These are phyloP conservation scores for Campoletis sonorensis DNA, from an alignment of 1,140 invertebrate species.

Conservation along the genomic window DNA sequence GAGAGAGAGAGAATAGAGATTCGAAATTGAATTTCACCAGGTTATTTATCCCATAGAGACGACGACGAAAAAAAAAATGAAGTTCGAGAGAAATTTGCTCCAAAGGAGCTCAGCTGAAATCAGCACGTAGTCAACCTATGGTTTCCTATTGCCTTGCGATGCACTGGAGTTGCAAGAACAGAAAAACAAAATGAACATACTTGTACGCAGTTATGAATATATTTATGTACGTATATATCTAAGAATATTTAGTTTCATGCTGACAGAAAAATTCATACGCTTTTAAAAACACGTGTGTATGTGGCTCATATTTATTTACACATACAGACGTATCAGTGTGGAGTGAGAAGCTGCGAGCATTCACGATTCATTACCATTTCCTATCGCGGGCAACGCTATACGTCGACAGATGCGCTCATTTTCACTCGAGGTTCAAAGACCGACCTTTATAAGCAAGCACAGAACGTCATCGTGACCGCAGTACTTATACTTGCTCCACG, in stretches of 20 bases:
- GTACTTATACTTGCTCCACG: constrained; percentile 4
- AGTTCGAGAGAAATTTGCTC: not conserved
- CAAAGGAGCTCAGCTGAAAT: not conserved
- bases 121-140: no score
- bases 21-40: constrained; percentile 6
- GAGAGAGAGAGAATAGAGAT: not conserved
- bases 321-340: not conserved
- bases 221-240: no score
- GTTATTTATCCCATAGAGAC: not conserved
- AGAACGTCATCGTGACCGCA: constrained; percentile 39
- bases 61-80: not conserved
- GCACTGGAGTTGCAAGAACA: no score
- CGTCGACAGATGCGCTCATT: constrained; percentile 50
- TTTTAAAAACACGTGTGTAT: not conserved
- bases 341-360: constrained; percentile 31
- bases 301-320: not conserved
- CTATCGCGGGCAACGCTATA: constrained; percentile 33
- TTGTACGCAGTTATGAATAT: no score
- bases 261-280: no score
- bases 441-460: constrained; percentile 41
- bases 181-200: no score
- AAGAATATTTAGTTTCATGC: no score
- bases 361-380: constrained; percentile 46
- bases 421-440: constrained; percentile 49
- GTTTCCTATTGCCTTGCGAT: no score